Evolutionary conservation across 1,140 invertebrate species (phyloP).

Genomic region (Camponotus floridanus): DNA sequence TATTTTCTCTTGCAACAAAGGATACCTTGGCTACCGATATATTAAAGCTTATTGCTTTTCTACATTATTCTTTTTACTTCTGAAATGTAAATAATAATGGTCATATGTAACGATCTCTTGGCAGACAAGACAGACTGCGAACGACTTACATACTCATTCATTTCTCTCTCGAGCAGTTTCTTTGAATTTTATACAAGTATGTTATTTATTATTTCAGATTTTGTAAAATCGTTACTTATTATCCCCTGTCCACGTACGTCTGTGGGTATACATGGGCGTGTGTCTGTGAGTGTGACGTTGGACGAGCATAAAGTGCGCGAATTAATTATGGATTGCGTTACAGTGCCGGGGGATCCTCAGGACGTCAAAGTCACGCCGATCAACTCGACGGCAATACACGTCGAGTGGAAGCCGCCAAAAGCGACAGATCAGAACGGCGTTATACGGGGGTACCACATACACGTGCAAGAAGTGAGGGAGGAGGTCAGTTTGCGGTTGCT

Average conservation of each 20-base stretch:
- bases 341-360: slow-evolving; percentile 98
- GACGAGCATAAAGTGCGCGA: slow-evolving; percentile 62
- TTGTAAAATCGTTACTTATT: slow-evolving; percentile 34
- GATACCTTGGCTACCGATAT: slow-evolving; percentile 19
- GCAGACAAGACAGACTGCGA: not conserved
- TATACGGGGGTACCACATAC: slow-evolving; percentile 98
- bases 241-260: slow-evolving; percentile 67
- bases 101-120: slow-evolving; percentile 12
- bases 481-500: slow-evolving; percentile 87
- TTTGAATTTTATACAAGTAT: not conserved
- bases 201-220: slow-evolving; percentile 52
- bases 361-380: slow-evolving; percentile 94
- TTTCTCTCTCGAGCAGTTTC: slow-evolving; percentile 29
- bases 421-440: slow-evolving; percentile 98
- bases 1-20: slow-evolving; percentile 1
- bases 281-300: slow-evolving; percentile 75
- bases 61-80: slow-evolving; percentile 26
- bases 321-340: slow-evolving; percentile 84
- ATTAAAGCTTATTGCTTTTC: slow-evolving; percentile 49
- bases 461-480: slow-evolving; percentile 96
- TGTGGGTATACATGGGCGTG: slow-evolving; percentile 67
- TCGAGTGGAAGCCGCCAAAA: slow-evolving; percentile 96
- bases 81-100: slow-evolving; percentile 36
- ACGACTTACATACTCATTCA: slow-evolving; percentile 15
- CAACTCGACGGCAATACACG: slow-evolving; percentile 97